Conservation (phyloP, 2,797 vertebrate genomes). For the Gymnodraco acuticeps region DNA sequence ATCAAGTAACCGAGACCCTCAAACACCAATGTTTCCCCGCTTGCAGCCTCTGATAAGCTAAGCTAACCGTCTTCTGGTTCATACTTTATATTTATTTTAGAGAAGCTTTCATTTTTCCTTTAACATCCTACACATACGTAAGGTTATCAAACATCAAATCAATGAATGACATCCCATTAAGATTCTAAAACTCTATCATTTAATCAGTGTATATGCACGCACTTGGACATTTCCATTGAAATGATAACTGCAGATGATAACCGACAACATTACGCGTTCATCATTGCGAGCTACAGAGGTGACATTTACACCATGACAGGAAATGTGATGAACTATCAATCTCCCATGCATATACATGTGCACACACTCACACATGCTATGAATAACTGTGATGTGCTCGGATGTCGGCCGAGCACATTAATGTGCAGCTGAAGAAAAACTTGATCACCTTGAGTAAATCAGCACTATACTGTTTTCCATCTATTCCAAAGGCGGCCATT, state of each 20-base stretch:
- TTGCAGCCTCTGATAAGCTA: slow-evolving; percentile 2
- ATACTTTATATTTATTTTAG: background rate
- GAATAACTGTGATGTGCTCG: slow-evolving; percentile 58
- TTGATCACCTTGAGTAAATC: slow-evolving; percentile 62
- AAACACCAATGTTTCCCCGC: background rate
- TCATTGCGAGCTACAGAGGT: slow-evolving; percentile 62
- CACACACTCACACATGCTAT: slow-evolving; percentile 38
- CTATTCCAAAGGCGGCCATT: slow-evolving; percentile 16
- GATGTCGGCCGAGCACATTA: slow-evolving; percentile 44
- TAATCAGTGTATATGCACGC: background rate
- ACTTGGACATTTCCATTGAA: slow-evolving; percentile 37
- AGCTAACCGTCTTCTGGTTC: background rate
- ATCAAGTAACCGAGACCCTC: background rate
- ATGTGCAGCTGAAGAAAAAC: slow-evolving; percentile 42
- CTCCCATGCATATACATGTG: slow-evolving; percentile 50
- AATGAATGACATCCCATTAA: background rate
- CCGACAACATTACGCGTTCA: slow-evolving; percentile 60
- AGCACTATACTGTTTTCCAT: slow-evolving; percentile 18
- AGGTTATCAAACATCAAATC: slow-evolving; percentile 11
- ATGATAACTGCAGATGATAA: slow-evolving; percentile 63
- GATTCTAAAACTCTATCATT: slow-evolving; percentile 14
- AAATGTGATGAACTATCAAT: slow-evolving; percentile 74
- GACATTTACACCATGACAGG: slow-evolving; percentile 76
- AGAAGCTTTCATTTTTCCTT: background rate
- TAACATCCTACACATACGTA: background rate